These are phyloP conservation scores for Coptodon rendalli DNA, from an alignment of 2,113 vertebrate species.

Conservation along the genomic window DNA sequence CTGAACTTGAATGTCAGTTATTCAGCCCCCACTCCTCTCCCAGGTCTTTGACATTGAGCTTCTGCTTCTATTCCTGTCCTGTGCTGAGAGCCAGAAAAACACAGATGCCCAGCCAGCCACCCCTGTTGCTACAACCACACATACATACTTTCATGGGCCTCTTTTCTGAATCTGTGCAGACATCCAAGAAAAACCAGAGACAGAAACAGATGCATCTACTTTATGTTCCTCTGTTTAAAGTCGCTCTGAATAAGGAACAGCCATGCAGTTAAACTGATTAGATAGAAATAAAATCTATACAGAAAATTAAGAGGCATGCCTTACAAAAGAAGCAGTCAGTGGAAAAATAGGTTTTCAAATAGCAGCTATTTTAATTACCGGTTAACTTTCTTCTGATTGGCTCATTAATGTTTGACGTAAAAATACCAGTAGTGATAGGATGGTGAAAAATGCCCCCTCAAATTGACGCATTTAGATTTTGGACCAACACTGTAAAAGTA, in stretches of 20 bases:
- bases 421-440: neutral
- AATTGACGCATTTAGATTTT: neutral
- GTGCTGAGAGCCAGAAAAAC: constrained; percentile 49
- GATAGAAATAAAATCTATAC: neutral
- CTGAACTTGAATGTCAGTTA: constrained; percentile 38
- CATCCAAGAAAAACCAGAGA: neutral
- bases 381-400: neutral
- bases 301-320: neutral
- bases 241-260: neutral
- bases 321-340: neutral
- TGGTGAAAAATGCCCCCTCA: neutral
- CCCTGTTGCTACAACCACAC: constrained; percentile 14
- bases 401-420: neutral
- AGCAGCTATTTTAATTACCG: neutral
- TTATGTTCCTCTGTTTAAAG: neutral
- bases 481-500: neutral
- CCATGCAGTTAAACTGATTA: neutral
- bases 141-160: constrained; percentile 1
- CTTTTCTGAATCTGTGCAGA: neutral
- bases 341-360: neutral
- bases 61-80: constrained; percentile 61
- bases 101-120: constrained; percentile 35
- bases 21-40: neutral
- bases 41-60: constrained; percentile 52
- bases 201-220: neutral